Evolutionary conservation across 2,113 vertebrate genomes (phyloP).

Genomic region (Cisticola juncidis): DNA sequence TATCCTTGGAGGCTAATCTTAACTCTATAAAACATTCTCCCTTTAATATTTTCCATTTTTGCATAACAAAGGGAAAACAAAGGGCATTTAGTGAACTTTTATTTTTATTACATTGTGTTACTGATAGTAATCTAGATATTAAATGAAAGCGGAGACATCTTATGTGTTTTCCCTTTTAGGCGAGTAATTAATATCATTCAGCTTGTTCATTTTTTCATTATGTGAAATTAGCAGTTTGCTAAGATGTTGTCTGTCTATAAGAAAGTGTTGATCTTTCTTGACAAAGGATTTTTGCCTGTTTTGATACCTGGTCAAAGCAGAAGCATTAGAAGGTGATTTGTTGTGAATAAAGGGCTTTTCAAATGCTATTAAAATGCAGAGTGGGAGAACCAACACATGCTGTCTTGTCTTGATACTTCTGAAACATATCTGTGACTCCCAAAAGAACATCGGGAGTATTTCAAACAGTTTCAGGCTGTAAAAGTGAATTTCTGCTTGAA

Average conservation of each 20-base stretch:
- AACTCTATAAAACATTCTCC: neutral
- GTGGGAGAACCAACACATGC: neutral
- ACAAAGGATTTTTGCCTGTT: slow-evolving; percentile 11
- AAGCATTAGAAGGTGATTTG: neutral
- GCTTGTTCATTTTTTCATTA: slow-evolving; percentile 16
- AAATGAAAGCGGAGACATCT: slow-evolving; percentile 12
- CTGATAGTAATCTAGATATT: slow-evolving; percentile 40
- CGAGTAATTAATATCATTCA: slow-evolving; percentile 12
- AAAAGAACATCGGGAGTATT: neutral
- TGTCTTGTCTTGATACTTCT: neutral
- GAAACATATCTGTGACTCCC: neutral
- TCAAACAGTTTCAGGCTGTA: neutral
- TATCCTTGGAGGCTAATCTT: slow-evolving; percentile 32
- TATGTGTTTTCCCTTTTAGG: slow-evolving; percentile 13
- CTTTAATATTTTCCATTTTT: slow-evolving; percentile 43
- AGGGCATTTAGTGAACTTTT: slow-evolving; percentile 32
- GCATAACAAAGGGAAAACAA: slow-evolving; percentile 40
- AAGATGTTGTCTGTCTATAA: neutral
- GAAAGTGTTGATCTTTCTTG: slow-evolving; percentile 24
- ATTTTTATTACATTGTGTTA: slow-evolving; percentile 5
- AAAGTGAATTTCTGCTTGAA: neutral
- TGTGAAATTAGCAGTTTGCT: slow-evolving; percentile 1
- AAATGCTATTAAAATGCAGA: neutral
- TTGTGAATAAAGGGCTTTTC: neutral
- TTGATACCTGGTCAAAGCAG: slow-evolving; percentile 1